Evolutionary conservation across 1,140 invertebrate genomes (phyloP).

Genomic region (Atta colombica): DNA sequence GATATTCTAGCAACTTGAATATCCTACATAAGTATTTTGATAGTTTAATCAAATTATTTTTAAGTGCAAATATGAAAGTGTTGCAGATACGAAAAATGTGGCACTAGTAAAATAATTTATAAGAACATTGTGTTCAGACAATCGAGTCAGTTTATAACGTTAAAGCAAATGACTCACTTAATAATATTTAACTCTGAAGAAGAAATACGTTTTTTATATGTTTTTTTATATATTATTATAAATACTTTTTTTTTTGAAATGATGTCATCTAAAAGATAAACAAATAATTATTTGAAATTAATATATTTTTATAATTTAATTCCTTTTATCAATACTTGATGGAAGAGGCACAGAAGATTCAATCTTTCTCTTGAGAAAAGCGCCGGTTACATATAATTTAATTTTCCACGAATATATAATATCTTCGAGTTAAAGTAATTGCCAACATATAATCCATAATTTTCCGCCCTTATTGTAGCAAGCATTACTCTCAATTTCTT

Average conservation of each 20-base stretch:
- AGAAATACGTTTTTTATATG: neutral
- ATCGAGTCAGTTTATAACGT: neutral
- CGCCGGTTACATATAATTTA: conserved; percentile 12
- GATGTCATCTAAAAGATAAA: neutral
- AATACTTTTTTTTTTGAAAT: neutral
- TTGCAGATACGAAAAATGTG: neutral
- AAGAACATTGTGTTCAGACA: neutral
- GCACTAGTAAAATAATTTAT: neutral
- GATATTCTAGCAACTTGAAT: too few relatives aligned
- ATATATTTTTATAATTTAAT: conserved; percentile 7
- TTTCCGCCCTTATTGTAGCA: conserved; percentile 36
- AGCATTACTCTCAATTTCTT: conserved; percentile 56
- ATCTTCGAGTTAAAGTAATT: conserved; percentile 42
- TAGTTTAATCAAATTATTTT: too few relatives aligned
- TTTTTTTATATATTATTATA: neutral
- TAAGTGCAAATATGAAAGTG: neutral
- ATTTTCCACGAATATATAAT: conserved; percentile 40
- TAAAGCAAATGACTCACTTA: neutral
- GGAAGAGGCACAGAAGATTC: conserved; percentile 1
- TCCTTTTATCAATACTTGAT: neutral
- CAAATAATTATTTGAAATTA: neutral
- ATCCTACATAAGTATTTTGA: too few relatives aligned
- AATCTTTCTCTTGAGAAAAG: conserved; percentile 6
- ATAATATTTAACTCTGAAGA: neutral
- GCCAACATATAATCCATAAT: conserved; percentile 29